Percentiles rank a stretch among this genome's conserved stretches.
Evolutionary conservation across 2,888 invertebrate species (phyloP).

Genomic region (Eupithecia inturbata): DNA sequence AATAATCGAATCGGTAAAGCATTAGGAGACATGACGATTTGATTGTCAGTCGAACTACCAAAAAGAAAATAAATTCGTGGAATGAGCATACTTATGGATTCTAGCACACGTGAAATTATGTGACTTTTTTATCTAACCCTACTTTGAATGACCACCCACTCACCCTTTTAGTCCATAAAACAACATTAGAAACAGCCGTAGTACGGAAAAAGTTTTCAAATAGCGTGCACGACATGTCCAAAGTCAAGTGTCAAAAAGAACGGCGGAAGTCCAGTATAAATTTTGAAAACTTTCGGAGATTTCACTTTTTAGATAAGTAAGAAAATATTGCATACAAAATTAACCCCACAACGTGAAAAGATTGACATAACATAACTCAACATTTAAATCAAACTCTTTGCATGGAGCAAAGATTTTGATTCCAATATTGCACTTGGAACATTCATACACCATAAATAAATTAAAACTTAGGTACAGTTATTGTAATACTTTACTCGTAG

Average conservation of each 20-base stretch:
- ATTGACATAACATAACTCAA: not conserved
- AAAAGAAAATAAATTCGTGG: too few relatives aligned
- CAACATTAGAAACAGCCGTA: slow-evolving; percentile 19
- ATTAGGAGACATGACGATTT: too few relatives aligned
- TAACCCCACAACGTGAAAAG: not conserved
- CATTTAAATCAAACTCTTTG: not conserved
- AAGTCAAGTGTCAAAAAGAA: slow-evolving; percentile 52
- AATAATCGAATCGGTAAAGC: too few relatives aligned
- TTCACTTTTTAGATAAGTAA: slow-evolving; percentile 72
- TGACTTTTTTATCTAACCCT: slow-evolving; percentile 14
- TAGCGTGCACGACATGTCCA: slow-evolving; percentile 48
- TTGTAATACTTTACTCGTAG: too few relatives aligned
- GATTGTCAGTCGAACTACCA: too few relatives aligned
- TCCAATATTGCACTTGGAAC: not conserved
- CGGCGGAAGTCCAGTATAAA: slow-evolving; percentile 70
- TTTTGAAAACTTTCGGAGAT: slow-evolving; percentile 65
- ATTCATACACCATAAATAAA: not conserved
- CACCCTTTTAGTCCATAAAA: slow-evolving; percentile 32
- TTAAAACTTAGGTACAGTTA: too few relatives aligned
- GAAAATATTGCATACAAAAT: slow-evolving; percentile 2
- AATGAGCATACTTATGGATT: not conserved
- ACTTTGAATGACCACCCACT: slow-evolving; percentile 19
- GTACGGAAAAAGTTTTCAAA: slow-evolving; percentile 23
- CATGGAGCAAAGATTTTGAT: not conserved
- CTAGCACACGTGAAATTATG: not conserved